phyloP scores from a whole-genome alignment of 1,140 invertebrate genomes.

The Dreissena polymorpha region DNA sequence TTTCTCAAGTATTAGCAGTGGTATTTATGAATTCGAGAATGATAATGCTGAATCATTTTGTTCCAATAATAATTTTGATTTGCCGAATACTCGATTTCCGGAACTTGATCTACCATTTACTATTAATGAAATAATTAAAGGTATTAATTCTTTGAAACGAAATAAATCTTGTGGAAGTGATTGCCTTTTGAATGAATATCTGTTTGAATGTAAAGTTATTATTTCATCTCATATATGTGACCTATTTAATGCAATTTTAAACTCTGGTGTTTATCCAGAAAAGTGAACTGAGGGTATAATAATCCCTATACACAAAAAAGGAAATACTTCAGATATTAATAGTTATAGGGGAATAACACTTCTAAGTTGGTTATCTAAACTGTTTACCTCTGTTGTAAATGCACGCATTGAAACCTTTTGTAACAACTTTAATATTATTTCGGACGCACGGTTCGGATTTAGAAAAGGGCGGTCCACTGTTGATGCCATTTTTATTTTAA shows the following conservation, averaged over 20 bases:
- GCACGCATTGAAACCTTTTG: background rate
- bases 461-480: background rate
- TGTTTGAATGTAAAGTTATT: background rate
- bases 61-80: conserved; percentile 3
- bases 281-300: conserved; percentile 1
- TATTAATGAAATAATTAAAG: background rate
- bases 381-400: background rate
- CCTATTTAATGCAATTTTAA: background rate
- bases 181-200: conserved; percentile 6
- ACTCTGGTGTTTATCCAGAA: conserved; percentile 3
- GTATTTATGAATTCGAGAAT: no score
- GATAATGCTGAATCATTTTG: no score
- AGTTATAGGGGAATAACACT: background rate
- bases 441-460: background rate
- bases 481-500: background rate
- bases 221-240: conserved; percentile 14
- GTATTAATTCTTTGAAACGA: background rate
- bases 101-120: conserved; percentile 3
- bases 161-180: background rate
- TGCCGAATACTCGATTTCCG: background rate
- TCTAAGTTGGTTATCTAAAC: background rate
- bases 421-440: background rate
- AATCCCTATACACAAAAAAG: background rate
- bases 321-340: background rate
- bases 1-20: no score